These are phyloP conservation scores for Psococerastis gibbosa DNA, from an alignment of 2,888 invertebrate genomes.

Conservation along the genomic window DNA sequence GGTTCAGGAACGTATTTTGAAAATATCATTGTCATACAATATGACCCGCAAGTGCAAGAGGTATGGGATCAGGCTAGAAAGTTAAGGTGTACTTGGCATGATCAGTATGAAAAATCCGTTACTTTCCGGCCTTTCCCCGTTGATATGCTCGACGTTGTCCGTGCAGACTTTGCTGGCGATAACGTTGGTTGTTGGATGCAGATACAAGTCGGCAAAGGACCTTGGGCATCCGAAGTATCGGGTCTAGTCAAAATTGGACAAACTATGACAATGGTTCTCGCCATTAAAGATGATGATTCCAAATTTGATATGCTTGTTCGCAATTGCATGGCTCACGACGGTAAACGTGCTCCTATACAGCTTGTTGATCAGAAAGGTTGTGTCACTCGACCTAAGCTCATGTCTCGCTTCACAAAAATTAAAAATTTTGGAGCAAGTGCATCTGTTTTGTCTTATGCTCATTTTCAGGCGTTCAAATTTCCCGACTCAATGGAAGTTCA, in stretches of 20 bases:
- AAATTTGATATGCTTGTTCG: conserved; percentile 91
- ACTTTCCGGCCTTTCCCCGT: conserved; percentile 89
- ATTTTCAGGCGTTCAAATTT: conserved; percentile 91
- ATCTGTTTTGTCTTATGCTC: conserved; percentile 76
- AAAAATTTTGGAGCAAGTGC: conserved; percentile 90
- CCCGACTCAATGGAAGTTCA: conserved; percentile 94
- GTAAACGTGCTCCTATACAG: conserved; percentile 82
- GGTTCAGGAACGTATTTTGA: conserved; percentile 86
- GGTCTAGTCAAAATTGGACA: conserved; percentile 88
- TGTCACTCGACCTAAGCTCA: conserved; percentile 76
- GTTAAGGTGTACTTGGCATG: conserved; percentile 85
- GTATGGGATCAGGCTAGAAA: conserved; percentile 92
- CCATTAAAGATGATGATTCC: conserved; percentile 85
- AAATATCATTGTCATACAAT: conserved; percentile 83
- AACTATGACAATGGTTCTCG: conserved; percentile 92
- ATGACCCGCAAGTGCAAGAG: conserved; percentile 79
- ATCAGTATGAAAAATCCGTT: conserved; percentile 87
- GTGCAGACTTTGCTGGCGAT: conserved; percentile 86
- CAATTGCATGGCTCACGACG: conserved; percentile 88
- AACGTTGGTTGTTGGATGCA: conserved; percentile 97
- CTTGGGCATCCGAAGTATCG: conserved; percentile 89
- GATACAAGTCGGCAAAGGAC: conserved; percentile 86
- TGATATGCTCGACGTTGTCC: conserved; percentile 86
- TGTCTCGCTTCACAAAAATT: conserved; percentile 86
- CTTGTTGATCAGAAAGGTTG: conserved; percentile 84